Percentiles rank a stretch among this genome's conserved stretches.
Evolutionary conservation across 2,797 vertebrate species (phyloP).

Genomic region (Rousettus madagascariensis): DNA sequence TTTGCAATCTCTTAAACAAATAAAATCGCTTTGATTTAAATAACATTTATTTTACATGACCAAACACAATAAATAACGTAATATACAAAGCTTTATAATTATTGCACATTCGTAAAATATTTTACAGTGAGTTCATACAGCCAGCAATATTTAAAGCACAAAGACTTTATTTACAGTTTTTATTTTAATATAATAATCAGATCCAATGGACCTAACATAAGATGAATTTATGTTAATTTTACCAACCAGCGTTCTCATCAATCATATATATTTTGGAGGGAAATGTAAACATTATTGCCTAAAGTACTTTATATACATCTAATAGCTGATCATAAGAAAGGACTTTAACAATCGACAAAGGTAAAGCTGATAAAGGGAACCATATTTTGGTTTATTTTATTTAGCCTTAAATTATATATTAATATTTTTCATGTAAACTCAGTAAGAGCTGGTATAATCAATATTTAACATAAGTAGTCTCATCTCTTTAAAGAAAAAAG

Average conservation of each 20-base stretch:
- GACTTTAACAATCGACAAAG: constrained; percentile 81
- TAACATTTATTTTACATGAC: constrained; percentile 99
- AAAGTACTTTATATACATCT: constrained; percentile 87
- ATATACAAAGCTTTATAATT: constrained; percentile 99
- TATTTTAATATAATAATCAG: constrained; percentile 91
- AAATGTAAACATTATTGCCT: constrained; percentile 91
- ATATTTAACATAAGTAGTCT: constrained; percentile 85
- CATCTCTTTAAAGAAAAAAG: constrained; percentile 74
- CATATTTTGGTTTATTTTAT: constrained; percentile 86
- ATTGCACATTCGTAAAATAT: constrained; percentile 99
- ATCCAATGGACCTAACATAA: constrained; percentile 94
- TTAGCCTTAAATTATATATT: constrained; percentile 89
- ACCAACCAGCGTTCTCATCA: constrained; percentile 90
- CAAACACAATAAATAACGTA: constrained; percentile 99
- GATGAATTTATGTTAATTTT: constrained; percentile 89
- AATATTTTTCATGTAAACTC: constrained; percentile 86
- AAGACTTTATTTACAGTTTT: constrained; percentile 95
- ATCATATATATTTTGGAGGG: constrained; percentile 85
- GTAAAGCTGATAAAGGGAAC: constrained; percentile 86
- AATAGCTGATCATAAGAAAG: constrained; percentile 81
- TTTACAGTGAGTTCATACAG: constrained; percentile 97
- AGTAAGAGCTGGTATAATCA: constrained; percentile 83
- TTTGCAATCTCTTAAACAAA: constrained; percentile 87
- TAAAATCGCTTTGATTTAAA: constrained; percentile 89
- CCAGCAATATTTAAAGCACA: constrained; percentile 98